Evolutionary conservation across 2,888 invertebrate species (phyloP).

Genomic region (Pseudoips prasinana): DNA sequence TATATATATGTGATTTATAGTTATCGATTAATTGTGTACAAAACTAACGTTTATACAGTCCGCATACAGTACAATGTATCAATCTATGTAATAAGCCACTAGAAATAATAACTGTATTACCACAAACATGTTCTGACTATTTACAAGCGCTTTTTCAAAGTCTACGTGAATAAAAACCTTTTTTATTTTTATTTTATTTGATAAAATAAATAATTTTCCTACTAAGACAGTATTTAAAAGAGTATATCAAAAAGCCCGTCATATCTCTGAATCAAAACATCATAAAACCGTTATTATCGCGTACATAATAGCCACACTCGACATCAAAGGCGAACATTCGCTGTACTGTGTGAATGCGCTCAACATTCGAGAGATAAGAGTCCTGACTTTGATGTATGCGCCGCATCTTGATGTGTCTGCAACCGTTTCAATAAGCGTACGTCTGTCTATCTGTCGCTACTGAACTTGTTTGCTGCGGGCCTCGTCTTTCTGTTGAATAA

Average conservation of each 20-base stretch:
- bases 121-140: no score
- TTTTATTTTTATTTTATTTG: no score
- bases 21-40: no score
- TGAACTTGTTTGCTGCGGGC: constrained; percentile 30
- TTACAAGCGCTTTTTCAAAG: no score
- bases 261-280: background rate
- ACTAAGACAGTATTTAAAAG: background rate
- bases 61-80: no score
- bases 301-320: constrained; percentile 13
- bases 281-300: constrained; percentile 18
- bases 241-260: background rate
- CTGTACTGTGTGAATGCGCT: constrained; percentile 42
- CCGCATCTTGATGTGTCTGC: constrained; percentile 56
- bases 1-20: no score
- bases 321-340: constrained; percentile 29
- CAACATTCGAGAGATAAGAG: constrained; percentile 47
- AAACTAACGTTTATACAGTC: no score
- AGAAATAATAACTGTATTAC: no score
- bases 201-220: background rate
- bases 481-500: constrained; percentile 4
- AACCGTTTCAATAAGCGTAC: constrained; percentile 48
- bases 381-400: constrained; percentile 65
- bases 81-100: no score
- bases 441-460: constrained; percentile 36
- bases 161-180: no score